Evolutionary conservation across 2,888 invertebrate species (phyloP).

Genomic region (Lasioglossum malachurum): DNA sequence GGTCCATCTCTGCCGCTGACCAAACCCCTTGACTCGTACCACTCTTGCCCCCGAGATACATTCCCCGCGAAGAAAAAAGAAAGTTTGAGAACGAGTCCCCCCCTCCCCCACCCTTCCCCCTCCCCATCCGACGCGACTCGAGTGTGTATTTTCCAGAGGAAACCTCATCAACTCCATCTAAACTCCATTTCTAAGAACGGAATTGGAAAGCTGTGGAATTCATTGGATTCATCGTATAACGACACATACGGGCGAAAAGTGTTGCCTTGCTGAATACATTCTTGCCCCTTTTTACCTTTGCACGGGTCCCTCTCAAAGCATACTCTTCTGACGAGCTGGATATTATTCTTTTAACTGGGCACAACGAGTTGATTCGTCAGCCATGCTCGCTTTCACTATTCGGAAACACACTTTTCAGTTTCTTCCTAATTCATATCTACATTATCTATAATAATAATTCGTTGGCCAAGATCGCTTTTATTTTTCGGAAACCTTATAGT

Average conservation of each 20-base stretch:
- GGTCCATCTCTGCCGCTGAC: constrained; percentile 84
- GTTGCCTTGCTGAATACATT: constrained; percentile 46
- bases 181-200: constrained; percentile 75
- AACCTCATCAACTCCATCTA: constrained; percentile 75
- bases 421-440: too few species aligned
- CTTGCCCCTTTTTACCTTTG: constrained; percentile 13
- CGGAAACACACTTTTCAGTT: neutral
- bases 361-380: neutral
- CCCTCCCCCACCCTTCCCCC: neutral
- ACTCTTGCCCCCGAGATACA: constrained; percentile 78
- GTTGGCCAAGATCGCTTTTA: too few species aligned
- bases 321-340: neutral
- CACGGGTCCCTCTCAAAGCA: neutral
- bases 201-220: constrained; percentile 73
- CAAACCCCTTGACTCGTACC: constrained; percentile 80
- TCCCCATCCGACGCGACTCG: constrained; percentile 49
- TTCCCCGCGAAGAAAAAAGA: constrained; percentile 77
- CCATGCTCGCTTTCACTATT: neutral
- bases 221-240: constrained; percentile 62
- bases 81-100: constrained; percentile 69
- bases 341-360: neutral
- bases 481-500: too few species aligned
- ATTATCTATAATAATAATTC: too few species aligned
- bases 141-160: constrained; percentile 75
- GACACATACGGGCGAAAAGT: constrained; percentile 50